These are phyloP conservation scores for Radopholus similis DNA, from an alignment of 1,140 invertebrate genomes.

Conservation along the genomic window DNA sequence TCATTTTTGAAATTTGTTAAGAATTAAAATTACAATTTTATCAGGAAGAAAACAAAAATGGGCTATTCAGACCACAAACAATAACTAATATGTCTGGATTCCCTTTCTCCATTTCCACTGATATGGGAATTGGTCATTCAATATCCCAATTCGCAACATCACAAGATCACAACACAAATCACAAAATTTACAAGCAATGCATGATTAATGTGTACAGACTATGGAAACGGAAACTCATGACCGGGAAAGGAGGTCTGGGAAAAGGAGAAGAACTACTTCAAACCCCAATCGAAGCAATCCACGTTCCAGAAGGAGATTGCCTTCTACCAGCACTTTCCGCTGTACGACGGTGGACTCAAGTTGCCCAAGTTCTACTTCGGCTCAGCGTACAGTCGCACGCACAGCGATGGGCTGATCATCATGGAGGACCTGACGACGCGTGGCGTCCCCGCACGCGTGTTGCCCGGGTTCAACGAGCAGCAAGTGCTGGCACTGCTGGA, in stretches of 20 bases:
- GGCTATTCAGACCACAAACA: no score
- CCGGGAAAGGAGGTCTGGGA: not conserved
- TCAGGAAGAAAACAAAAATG: no score
- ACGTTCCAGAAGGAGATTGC: conserved; percentile 31
- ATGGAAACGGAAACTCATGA: not conserved
- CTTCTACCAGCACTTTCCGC: conserved; percentile 36
- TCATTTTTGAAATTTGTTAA: no score
- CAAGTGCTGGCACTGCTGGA: conserved; percentile 35
- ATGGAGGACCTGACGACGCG: conserved; percentile 39
- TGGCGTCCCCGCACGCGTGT: conserved; percentile 19
- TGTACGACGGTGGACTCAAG: conserved; percentile 23
- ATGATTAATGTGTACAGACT: not conserved
- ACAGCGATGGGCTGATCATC: conserved; percentile 36
- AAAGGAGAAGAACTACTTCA: conserved; percentile 15
- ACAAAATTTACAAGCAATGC: not conserved
- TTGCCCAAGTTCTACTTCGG: conserved; percentile 40
- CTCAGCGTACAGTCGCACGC: conserved; percentile 6
- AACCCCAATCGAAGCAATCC: not conserved
- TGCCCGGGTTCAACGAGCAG: conserved; percentile 38
- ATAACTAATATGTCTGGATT: no score
- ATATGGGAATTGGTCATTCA: no score
- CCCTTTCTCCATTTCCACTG: no score
- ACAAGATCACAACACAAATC: no score
- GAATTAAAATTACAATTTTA: no score
- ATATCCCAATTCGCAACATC: no score